Base-by-base conservation (phyloP, 2,113 vertebrate species). In the Entosphenus tridentatus region DNA sequence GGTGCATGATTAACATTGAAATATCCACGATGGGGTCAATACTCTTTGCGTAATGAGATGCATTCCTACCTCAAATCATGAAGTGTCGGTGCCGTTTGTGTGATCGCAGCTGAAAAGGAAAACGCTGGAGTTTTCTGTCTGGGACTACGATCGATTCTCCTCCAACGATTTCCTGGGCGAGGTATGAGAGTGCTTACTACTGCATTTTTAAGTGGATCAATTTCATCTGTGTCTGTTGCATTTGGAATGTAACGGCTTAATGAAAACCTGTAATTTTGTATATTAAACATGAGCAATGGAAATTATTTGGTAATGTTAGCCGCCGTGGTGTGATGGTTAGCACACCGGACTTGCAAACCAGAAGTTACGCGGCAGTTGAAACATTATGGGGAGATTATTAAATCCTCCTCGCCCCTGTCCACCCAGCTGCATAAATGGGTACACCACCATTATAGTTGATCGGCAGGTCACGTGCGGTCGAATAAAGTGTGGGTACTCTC, bases 81-180 rank as follows among this genome's bases (percentile, higher is more conserved):
- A 39, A 39, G 39, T 39, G 39, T 39, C 39, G 6, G 39, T 39
- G 39, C 39, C 39, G 39, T 39, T 39, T 39, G 39, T 39, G 39
- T 39, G 39, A 39, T 39, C 39, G 1, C 74, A 98, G 93, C 78
- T 98, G 70, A 98, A 92, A 83, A 98, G 95, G 81, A 98, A 98
- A 82, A 98, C 89, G 1, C 77, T 98, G 75, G 93, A 98, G 77
- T 89, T 98, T 74, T 95, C 91, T 57, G 91, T 97, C 75, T 98
- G 93, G 92, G 93, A 98, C 78, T 98, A 98, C 73, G 93, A 96
- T 76, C 84, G 84, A 86, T 89, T 90, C 72, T 97, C 93, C 69
- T 95, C 92, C 13, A 98, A 97, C 74, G 93, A 96, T 75, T 98
- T 98, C 73, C 86, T 97, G 5, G 93, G 93, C 77, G 93, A 98